Conservation (phyloP, 2,797 vertebrate genomes). For the Enteromius unitaeniatus region DNA sequence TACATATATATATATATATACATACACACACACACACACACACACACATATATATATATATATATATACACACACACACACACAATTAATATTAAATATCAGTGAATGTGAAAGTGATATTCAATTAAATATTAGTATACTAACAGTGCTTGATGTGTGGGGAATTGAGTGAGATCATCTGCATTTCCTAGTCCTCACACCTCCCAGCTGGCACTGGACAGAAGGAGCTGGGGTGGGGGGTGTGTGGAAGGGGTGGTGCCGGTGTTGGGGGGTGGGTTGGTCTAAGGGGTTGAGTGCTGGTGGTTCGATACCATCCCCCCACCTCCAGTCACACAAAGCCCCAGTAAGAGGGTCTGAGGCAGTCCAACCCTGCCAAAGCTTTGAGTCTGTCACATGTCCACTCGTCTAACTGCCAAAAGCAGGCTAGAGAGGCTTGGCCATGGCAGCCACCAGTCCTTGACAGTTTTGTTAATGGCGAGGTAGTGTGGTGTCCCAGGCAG, state of each 20-base stretch:
- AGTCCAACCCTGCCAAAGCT: constrained; percentile 58
- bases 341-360: constrained; percentile 58
- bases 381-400: constrained; percentile 63
- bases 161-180: constrained; percentile 59
- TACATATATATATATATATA: too few species aligned
- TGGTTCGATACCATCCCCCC: constrained; percentile 50
- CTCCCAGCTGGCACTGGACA: constrained; percentile 66
- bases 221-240: constrained; percentile 53
- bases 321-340: constrained; percentile 46
- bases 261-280: constrained; percentile 41
- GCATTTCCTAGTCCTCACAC: constrained; percentile 60
- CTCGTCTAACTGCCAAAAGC: constrained; percentile 55
- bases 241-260: constrained; percentile 48
- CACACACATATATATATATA: too few species aligned
- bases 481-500: constrained; percentile 51
- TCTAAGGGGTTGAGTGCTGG: constrained; percentile 33
- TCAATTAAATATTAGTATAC: neutral
- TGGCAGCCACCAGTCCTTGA: constrained; percentile 55
- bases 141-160: constrained; percentile 37
- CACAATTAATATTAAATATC: too few species aligned
- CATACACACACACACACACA: too few species aligned
- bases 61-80: too few species aligned
- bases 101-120: too few species aligned
- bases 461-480: constrained; percentile 59
- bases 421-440: constrained; percentile 60